Percentiles rank a stretch among this genome's conserved stretches.
Conservation (phyloP, 2,888 invertebrate genomes). For the Harpalus rufipes region DNA sequence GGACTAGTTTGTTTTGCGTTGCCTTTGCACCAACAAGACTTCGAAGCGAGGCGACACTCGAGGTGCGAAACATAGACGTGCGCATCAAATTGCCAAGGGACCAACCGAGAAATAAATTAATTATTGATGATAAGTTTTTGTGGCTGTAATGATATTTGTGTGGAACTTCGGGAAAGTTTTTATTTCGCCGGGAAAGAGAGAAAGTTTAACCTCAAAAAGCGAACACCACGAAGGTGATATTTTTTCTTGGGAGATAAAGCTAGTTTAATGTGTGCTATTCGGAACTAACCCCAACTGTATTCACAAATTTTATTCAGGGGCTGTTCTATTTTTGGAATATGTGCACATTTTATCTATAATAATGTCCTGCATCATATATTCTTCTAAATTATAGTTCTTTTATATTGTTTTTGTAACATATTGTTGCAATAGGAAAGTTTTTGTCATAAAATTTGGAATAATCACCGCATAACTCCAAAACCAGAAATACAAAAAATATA, state of each 20-base stretch:
- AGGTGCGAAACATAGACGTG: conserved; percentile 49
- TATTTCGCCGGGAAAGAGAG: conserved; percentile 32
- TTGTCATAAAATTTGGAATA: no score
- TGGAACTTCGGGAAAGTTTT: conserved; percentile 37
- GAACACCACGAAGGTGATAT: conserved; percentile 10
- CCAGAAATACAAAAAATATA: no score
- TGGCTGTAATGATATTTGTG: conserved; percentile 52
- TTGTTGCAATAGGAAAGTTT: no score
- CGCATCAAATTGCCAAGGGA: conserved; percentile 25
- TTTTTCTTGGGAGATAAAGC: conserved; percentile 30
- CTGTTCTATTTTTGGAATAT: background rate
- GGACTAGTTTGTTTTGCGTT: conserved; percentile 63
- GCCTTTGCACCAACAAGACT: conserved; percentile 32
- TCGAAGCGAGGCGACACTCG: conserved; percentile 18
- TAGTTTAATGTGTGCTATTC: conserved; percentile 24
- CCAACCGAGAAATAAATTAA: conserved; percentile 50
- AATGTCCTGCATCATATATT: no score
- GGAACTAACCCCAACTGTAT: background rate
- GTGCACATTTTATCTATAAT: background rate
- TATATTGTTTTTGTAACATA: no score
- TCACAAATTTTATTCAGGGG: background rate
- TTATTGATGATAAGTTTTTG: conserved; percentile 55
- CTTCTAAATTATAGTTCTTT: no score
- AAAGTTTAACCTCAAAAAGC: conserved; percentile 49
- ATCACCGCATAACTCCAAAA: no score